Base-by-base conservation (phyloP, 23 tunicate genomes). In the Corella eumyota region DNA sequence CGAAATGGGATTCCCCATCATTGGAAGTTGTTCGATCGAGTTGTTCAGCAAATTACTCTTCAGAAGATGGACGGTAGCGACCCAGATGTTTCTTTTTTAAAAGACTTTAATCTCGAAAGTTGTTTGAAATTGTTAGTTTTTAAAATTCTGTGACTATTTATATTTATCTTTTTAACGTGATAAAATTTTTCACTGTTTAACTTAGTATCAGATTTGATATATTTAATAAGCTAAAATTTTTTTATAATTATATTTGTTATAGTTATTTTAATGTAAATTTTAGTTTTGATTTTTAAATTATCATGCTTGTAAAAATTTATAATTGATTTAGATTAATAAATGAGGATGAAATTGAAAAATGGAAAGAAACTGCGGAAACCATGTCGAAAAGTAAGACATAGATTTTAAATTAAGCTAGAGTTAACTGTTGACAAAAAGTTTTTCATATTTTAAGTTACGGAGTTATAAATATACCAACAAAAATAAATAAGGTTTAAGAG, bases 1-100 rank as follows among this genome's bases (percentile, higher is more conserved):
- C 48, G 82, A 56, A 73, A 67, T 26, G 96, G 96, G 2, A 34
- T 68, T 51, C 95, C 95, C 1, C 54, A 60, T 53, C 82, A 72
- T 36, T 93, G 95, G 95, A 81, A 88, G 32, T 65, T 93, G 49
- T 73, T 85, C 33, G 99, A 93, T 45, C 62, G 93, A n/a, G 50
- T 93, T n/a, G 71, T 85, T 19, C 99, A 93, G 51, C 99, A 93
- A 73, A 67, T 93, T 2, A 67, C 95, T 1, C 55, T 84, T 1
- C 99, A 93, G 47, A 47, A 56, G 38, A 52, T 72, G 0, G 83
- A 85, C 50, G 99, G 99, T 27, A 56, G 58, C 52, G 99, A 93
- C 64, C 99, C 99, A 0, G 99, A 93, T 45, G 94, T 93, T 13
- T 38, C 84, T 4, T 79, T 85, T 40, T 53, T 93, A 6, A 30